Evolutionary conservation across 2,113 vertebrate species (phyloP), one percentile per base, ranked within the genome.

Genomic region (Orycteropus afer): DNA sequence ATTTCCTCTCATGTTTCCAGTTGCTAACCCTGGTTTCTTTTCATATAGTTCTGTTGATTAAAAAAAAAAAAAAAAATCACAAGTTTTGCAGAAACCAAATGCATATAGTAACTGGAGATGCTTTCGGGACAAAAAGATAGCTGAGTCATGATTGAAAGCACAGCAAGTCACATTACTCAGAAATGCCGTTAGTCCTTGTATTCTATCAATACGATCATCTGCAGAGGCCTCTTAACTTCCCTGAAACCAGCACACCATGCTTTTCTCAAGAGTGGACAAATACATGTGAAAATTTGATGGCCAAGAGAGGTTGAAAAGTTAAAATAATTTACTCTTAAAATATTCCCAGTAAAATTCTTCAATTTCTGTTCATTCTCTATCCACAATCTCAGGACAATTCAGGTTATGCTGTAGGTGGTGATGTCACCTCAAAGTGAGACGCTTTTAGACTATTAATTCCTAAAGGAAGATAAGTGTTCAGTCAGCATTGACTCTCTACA

Each of bases 41-140:
- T 78, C 81, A 90, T 14, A 67, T 40, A 59, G 57, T 79, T 84
- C 71, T 94, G 65, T 73, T 90, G 32, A 71, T 73, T 87, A 89
- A 53, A 45, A 74, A 14, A 37, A 71, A 86, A 71, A 73, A 47
- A 37, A 71, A 86, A 71, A 73, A 47, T 49, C 49, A 88, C 71
- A 32, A 67, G 32, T 90, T 88, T 59, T 86, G 15, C 20, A 94
- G 73, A 87, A 94, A 69, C 45, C 25, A 92, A 91, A 88, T 94
- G 18, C n/a, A 61, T 73, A 85, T 14, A 65, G 63, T 47, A 89
- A 88, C 42, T 61, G 15, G 78, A 73, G 71, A 47, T 65, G 25
- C 78, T 96, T 42, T 78, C 13, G 51, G 17, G 20, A 82, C 42
- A 61, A 77, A 86, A 45, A 25, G 20, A 86, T 17, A 84, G 61